Evolutionary conservation across 2,888 invertebrate genomes (phyloP), one percentile per base, ranked within the genome.

Genomic region (Meghimatium bilineatum): DNA sequence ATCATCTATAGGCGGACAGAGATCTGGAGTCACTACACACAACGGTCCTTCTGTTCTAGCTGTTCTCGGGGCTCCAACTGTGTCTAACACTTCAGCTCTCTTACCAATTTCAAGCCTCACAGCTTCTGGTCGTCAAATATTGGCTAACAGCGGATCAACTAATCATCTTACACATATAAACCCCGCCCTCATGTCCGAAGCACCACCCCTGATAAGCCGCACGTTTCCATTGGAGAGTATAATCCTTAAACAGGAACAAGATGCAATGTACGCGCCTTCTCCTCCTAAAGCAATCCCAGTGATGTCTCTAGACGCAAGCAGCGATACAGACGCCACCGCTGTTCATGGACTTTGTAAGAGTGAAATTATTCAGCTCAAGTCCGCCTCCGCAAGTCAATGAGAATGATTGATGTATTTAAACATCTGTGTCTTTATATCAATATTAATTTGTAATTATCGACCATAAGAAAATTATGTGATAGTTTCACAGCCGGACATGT

Each of bases 271-370:
- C 63, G 85, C 88, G 10, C 88, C 88, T 8, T 87, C 87, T 17
- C 87, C 88, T 20, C 88, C 88, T 17, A 88, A 88, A 77, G 88
- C 88, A 8, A 82, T 87, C 34, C 88, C 88, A 0, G 88, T 88
- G 0, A 83, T 79, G 80, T 44, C 84, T 29, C 60, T 84, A 36
- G 87, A 86, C 52, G 72, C 66, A 34, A 36, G 76, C 60, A 80
- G 69, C 75, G 87, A 87, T 49, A 78, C 80, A n/a, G 84, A 85
- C 6, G n/a, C n/a, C n/a, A 80, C 67, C 34, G 76, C 83, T 26
- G 76, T 82, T 60, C 85, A 82, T 49, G 85, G 82, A 1, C 66
- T 85, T 32, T 74, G 78, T 36, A 81, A 74, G 52, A 80, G 71
- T 26, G 88, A 88, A 80, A 87, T 87, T 44, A 66, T 87, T 63